Evolutionary conservation across 2,888 invertebrate genomes (phyloP), one percentile per base, ranked within the genome.

Genomic region (Gisinianus flammeolus): DNA sequence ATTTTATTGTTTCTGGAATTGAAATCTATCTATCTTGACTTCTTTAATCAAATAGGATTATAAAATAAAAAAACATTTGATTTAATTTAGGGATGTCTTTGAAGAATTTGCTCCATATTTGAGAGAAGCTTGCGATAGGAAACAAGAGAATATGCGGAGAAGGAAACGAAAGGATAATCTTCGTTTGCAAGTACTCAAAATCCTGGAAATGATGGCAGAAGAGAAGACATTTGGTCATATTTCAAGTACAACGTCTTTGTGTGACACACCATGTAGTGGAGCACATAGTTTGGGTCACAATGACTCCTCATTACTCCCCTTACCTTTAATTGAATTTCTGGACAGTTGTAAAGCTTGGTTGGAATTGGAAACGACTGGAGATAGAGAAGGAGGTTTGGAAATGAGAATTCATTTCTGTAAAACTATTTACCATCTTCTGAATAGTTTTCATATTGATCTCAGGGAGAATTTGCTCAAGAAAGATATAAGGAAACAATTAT

Each of bases 91-190:
- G 86, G 97, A 98, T 88, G 89, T 99, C 79, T 94, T 98, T 91
- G 99, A 99, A 85, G 99, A 99, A 88, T 87, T 99, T 76, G 91
- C 94, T 8, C 91, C 94, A 0, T 93, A 95, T 82, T 92, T 99
- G 79, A 92, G 97, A 24, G 99, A 99, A 87, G 97, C 98, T 0
- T 94, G 97, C 26, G 98, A 99, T 87, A 91, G 96, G 69, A 98
- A 98, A 86, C 97, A 98, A 88, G 98, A 98, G 87, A 99, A 98
- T 87, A 94, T 98, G 90, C 90, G 98, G 76, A 89, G 98, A 58
- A 90, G 97, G 58, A 89, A 96, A 76, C 90, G 98, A 56, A 91
- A 97, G 76, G 99, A 99, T 87, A 94, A 96, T 16, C 88, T 99
- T 71, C 90, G 99, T 64, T 89, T 98, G 62, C 95, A 98, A 85